These are phyloP conservation scores for Seriola aureovittata DNA, from an alignment of 2,113 vertebrate species.

Conservation along the genomic window DNA sequence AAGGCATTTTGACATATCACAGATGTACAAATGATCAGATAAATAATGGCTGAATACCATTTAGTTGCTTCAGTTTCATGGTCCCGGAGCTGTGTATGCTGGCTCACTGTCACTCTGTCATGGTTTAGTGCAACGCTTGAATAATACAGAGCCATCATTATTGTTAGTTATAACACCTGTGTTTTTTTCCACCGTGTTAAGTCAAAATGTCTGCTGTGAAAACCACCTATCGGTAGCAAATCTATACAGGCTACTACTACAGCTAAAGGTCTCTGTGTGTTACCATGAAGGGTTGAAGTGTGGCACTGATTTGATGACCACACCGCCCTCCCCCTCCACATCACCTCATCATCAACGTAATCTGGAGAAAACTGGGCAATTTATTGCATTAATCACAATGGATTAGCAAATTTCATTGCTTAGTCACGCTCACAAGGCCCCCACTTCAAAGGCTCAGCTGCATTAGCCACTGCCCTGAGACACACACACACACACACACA, in stretches of 20 bases:
- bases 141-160: not conserved
- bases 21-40: not conserved
- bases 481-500: slow-evolving; percentile 30
- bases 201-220: not conserved
- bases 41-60: not conserved
- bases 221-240: not conserved
- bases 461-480: slow-evolving; percentile 65
- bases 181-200: not conserved
- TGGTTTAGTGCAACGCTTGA: not conserved
- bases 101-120: not conserved
- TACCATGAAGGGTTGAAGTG: not conserved
- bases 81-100: not conserved
- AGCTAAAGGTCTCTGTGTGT: not conserved
- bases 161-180: not conserved
- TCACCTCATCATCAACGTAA: slow-evolving; percentile 48
- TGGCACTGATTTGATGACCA: slow-evolving; percentile 39
- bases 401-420: slow-evolving; percentile 84
- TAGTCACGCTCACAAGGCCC: slow-evolving; percentile 82
- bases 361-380: slow-evolving; percentile 77
- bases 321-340: slow-evolving; percentile 26
- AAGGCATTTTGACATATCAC: not conserved
- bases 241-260: not conserved
- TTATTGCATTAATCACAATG: slow-evolving; percentile 87
- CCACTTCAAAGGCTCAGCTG: slow-evolving; percentile 78
- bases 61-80: not conserved